Evolutionary conservation across 2,113 vertebrate species (phyloP), one percentile per base, ranked within the genome.

Genomic region (Alectura lathami): DNA sequence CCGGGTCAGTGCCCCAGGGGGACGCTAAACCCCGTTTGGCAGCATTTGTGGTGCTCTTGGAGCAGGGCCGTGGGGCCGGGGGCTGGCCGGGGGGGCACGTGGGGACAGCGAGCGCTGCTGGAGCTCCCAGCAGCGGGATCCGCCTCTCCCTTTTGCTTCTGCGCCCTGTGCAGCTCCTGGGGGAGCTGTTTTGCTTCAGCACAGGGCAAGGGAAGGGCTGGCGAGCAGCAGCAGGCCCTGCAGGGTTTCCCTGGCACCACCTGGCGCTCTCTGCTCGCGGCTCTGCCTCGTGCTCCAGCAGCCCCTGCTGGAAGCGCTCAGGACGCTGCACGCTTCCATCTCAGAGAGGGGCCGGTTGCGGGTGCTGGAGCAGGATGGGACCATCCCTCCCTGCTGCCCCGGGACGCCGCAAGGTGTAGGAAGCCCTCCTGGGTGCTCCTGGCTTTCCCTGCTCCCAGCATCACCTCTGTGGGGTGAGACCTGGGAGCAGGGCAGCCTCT

Each of bases 41-140:
- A 2, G 62, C 6, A 20, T 32, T 63, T 67, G 82, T 32, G 23
- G 17, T 0, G 15, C 24, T 15, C 34, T 75, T 3, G 3, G 60
- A 30, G 14, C n/a, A 43, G 22, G 60, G 36, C 30, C 2, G 1
- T 0, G 0, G 50, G 72, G 38, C 6, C 0, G 0, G 32, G 17
- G 82, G 23, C 67, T 62, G 69, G 3, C 38, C 34, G 8, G 26
- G 68, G 24, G 40, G 72, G 40, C 0, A 29, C 1, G 0, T 43
- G 45, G 57, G 53, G n/a, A 68, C 66, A 38, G 42, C 1, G 3
- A 42, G 68, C 7, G 8, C 2, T 0, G 69, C 12, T 43, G 59
- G n/a, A 66, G 4, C n/a, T 15, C 45, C 45, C 3, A 2, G 51
- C 74, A 63, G 66, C 43, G 48, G 69, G 56, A 21, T 54, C 64